A percentile compares a stretch with the other conserved stretches of the same genome.
These are phyloP conservation scores for Tuberolachnus salignus DNA, from an alignment of 2,888 invertebrate genomes.

Conservation along the genomic window DNA sequence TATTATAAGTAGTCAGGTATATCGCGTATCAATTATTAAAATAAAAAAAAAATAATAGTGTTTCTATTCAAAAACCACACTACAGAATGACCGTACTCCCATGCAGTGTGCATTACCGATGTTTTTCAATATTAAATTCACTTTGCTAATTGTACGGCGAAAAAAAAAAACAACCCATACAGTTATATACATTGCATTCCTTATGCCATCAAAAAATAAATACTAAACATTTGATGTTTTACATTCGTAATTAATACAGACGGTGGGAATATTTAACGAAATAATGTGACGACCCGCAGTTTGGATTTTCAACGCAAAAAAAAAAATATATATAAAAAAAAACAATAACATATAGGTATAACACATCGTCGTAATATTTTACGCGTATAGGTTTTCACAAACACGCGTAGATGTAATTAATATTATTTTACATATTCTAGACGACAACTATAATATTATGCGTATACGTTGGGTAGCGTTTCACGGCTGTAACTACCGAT, in stretches of 20 bases:
- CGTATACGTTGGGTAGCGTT: no score
- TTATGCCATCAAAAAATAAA: constrained; percentile 8
- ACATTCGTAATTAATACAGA: constrained; percentile 26
- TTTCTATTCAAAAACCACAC: background rate
- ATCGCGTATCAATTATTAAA: no score
- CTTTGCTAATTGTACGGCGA: constrained; percentile 32
- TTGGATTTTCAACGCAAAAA: background rate
- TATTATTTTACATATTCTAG: no score
- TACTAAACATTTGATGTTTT: constrained; percentile 16
- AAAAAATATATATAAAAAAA: background rate
- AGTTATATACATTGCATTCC: no score
- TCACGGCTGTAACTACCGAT: no score
- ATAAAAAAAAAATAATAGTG: background rate
- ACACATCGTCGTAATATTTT: background rate
- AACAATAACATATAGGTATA: no score
- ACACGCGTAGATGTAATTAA: no score
- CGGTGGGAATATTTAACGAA: background rate
- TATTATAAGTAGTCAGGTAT: no score
- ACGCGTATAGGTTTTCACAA: background rate
- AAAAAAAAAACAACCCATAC: background rate
- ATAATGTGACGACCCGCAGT: background rate
- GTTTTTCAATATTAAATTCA: constrained; percentile 35
- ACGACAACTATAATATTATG: no score
- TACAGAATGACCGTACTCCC: background rate
- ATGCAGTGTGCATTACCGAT: background rate